These are phyloP conservation scores for Sinodicranocentrus sp. DNA, from an alignment of 2,888 invertebrate species.

Conservation along the genomic window DNA sequence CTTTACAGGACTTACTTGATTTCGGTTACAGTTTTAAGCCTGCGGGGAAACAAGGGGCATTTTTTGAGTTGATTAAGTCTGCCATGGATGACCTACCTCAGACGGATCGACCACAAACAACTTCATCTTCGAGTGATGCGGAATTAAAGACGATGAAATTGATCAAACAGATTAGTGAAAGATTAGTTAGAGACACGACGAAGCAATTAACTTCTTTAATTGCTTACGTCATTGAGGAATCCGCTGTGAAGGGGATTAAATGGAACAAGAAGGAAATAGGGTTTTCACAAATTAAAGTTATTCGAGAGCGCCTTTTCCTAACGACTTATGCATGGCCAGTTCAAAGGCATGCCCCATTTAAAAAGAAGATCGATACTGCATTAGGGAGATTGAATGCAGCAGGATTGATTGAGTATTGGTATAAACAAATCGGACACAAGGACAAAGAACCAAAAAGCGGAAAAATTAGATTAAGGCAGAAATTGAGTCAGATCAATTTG, in stretches of 20 bases:
- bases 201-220: conserved; percentile 17
- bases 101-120: background rate
- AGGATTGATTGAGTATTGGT: conserved; percentile 71
- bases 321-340: conserved; percentile 70
- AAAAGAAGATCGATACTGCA: conserved; percentile 70
- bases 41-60: conserved; percentile 68
- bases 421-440: conserved; percentile 51
- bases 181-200: conserved; percentile 39
- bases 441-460: conserved; percentile 53
- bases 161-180: conserved; percentile 60
- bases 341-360: conserved; percentile 65
- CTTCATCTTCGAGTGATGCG: conserved; percentile 3
- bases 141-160: conserved; percentile 60
- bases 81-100: conserved; percentile 34
- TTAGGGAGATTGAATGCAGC: conserved; percentile 65
- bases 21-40: conserved; percentile 70
- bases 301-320: conserved; percentile 71
- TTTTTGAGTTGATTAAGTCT: conserved; percentile 67
- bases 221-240: conserved; percentile 72
- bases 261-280: conserved; percentile 69
- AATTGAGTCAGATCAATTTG: conserved; percentile 70
- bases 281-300: conserved; percentile 66
- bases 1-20: conserved; percentile 68
- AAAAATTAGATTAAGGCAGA: conserved; percentile 68
- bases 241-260: conserved; percentile 65